Conservation (phyloP, 2,113 vertebrate species). For the Sebastes schlegelii region DNA sequence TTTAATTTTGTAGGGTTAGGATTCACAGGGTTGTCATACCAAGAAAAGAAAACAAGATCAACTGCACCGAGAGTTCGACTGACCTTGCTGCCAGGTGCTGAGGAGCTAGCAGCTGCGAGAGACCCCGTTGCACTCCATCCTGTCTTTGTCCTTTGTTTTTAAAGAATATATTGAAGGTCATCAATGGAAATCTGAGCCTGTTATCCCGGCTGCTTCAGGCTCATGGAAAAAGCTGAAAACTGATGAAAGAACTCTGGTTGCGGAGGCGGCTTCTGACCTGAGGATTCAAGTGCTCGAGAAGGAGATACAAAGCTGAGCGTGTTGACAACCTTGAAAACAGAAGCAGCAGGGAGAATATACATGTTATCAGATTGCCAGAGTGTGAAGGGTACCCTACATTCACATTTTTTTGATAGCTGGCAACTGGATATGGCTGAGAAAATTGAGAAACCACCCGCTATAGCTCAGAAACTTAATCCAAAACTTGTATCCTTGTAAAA, state of each 20-base stretch:
- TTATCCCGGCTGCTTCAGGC: neutral
- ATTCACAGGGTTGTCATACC: neutral
- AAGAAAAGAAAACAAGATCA: neutral
- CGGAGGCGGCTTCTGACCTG: neutral
- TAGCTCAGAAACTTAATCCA: too few species aligned
- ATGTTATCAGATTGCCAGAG: neutral
- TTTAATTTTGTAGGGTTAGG: too few species aligned
- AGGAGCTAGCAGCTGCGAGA: neutral
- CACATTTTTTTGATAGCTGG: neutral
- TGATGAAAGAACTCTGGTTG: neutral
- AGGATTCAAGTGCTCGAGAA: neutral
- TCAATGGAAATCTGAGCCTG: neutral
- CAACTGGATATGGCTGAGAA: neutral
- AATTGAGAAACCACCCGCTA: neutral
- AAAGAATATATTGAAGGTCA: neutral
- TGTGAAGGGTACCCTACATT: neutral
- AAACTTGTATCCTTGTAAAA: neutral
- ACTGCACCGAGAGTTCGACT: neutral
- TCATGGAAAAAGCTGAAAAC: neutral
- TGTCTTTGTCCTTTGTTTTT: neutral
- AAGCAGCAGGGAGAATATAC: neutral
- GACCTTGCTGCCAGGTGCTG: neutral
- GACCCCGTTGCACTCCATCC: neutral
- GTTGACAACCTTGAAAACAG: neutral
- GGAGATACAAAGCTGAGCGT: neutral